Evolutionary conservation across 2,113 vertebrate species (phyloP).

Genomic region (Macheiramphus alcinus): DNA sequence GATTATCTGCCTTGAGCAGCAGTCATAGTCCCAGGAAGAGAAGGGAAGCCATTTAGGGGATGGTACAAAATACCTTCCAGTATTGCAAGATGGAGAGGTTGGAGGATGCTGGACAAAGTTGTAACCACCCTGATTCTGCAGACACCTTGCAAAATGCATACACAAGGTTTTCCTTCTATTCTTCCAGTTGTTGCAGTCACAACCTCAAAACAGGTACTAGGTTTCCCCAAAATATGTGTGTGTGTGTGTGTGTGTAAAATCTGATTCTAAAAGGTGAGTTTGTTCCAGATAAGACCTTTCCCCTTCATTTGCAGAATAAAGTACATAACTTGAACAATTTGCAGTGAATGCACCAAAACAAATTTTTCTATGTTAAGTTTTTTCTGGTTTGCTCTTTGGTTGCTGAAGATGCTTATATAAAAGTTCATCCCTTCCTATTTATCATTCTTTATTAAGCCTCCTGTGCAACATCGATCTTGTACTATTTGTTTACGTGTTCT

Average conservation of each 20-base stretch:
- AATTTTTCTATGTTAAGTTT: background rate
- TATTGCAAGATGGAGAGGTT: background rate
- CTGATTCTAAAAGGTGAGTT: background rate
- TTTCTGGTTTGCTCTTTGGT: background rate
- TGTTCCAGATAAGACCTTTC: background rate
- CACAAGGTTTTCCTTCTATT: fast-evolving
- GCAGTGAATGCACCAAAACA: too few relatives aligned
- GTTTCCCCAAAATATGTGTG: fast-evolving
- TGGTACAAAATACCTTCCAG: background rate
- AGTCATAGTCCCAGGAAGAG: background rate
- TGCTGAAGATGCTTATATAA: background rate
- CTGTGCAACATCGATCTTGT: background rate
- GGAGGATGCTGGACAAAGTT: background rate
- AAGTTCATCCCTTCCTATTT: background rate
- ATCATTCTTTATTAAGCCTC: background rate
- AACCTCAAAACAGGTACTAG: fast-evolving
- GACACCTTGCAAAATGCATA: background rate
- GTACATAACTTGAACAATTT: fast-evolving
- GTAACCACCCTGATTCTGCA: background rate
- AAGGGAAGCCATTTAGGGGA: background rate
- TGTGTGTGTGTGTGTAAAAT: too few relatives aligned
- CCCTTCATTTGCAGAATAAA: background rate
- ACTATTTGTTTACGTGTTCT: background rate
- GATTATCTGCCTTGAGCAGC: slow-evolving; percentile 51
- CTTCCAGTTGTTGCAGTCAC: fast-evolving